Evolutionary conservation across 2,888 invertebrate species (phyloP), one percentile per base, ranked within the genome.

Genomic region (Coleophora deauratella): DNA sequence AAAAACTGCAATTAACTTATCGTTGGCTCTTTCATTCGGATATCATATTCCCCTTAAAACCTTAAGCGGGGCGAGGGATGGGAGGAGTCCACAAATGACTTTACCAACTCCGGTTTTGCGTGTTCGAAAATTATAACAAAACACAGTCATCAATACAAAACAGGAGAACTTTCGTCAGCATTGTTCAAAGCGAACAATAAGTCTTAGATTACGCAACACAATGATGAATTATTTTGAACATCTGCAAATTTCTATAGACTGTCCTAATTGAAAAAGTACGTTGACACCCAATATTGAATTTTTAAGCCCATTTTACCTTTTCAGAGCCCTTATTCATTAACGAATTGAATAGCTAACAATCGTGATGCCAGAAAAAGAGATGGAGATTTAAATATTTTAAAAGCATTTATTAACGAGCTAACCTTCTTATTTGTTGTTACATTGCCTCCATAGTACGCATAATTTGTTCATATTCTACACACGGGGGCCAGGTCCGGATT

Each of bases 1-100:
- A 57, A 54, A 60, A 66, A 61, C 57, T 58, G 58, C 67, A 67
- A 70, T 69, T 62, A 63, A 64, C 61, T 67, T 66, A 71, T 66
- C 60, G 57, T 50, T 59, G 46, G 52, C 59, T 59, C 60, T 62
- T 63, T 59, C 62, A 61, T 64, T 63, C 60, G 62, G 60, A 66
- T 65, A 60, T 37, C 9, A 37, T 67, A 62, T 65, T 62, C 54
- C 55, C 58, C 51, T 54, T 58, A 50, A 55, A 57, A 54, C 59
- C 49, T 46, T 50, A 54, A 63, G 64, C 59, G 51, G 55, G 55
- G 51, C 50, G 52, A 43, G 50, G 50, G 52, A 51, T 52, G 51
- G 54, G 52, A 49, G 56, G 52, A 52, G 57, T 48, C 54, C 56
- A 54, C 54, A 63, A 65, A 66, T 61, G 59, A 61, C 59, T 55